A percentile compares a stretch with the other conserved stretches of the same genome.
Conservation (phyloP, 2,797 vertebrate species). For the Semotilus atromaculatus region DNA sequence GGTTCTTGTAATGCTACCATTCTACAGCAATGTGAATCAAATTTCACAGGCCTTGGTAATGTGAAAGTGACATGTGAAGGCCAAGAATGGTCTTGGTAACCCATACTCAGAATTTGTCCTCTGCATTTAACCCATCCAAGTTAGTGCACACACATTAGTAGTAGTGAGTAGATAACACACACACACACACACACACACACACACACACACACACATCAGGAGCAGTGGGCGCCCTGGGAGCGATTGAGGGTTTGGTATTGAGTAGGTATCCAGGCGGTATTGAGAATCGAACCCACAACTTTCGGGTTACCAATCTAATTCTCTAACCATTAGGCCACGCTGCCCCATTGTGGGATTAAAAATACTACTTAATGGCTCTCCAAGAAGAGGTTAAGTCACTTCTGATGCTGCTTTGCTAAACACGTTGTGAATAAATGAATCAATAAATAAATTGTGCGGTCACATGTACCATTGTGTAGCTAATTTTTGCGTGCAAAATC, state of each 20-base stretch:
- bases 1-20: neutral
- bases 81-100: neutral
- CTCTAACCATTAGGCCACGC: no score
- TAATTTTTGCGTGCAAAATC: neutral
- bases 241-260: no score
- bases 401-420: slow-evolving; percentile 27
- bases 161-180: neutral
- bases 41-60: neutral
- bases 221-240: neutral
- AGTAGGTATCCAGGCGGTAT: no score
- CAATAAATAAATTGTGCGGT: neutral
- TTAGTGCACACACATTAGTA: neutral
- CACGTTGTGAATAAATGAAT: neutral
- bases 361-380: neutral
- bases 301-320: neutral
- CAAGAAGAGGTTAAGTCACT: neutral
- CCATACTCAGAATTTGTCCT: neutral
- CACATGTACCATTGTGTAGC: neutral
- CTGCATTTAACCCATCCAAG: neutral
- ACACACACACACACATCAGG: neutral
- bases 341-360: neutral
- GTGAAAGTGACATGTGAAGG: neutral
- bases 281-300: neutral
- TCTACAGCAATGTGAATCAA: neutral
- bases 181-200: neutral